A percentile compares a stretch with the other conserved stretches of the same genome.
Conservation (phyloP, 2,888 invertebrate species). For the Molorchus minor region DNA sequence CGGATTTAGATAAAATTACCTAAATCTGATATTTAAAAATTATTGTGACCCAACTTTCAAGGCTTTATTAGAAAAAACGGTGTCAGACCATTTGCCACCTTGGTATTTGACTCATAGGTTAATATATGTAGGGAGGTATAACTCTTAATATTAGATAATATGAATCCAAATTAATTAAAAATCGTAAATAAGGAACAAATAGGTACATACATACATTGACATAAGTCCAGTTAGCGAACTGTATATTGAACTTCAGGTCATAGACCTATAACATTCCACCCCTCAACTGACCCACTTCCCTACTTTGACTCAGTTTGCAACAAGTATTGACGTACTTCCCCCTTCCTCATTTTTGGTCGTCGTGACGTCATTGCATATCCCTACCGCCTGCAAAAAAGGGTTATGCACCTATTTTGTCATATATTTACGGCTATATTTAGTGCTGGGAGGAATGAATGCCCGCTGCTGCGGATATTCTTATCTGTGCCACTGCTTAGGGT, state of each 20-base stretch:
- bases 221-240: constrained; percentile 33
- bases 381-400: constrained; percentile 16
- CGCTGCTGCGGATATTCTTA: background rate
- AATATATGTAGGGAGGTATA: too few relatives aligned
- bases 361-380: constrained; percentile 61
- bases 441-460: background rate
- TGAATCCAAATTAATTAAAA: too few relatives aligned
- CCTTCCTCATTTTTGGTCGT: constrained; percentile 48
- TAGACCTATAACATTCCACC: constrained; percentile 51
- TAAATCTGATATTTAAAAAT: too few relatives aligned
- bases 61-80: too few relatives aligned
- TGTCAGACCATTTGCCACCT: too few relatives aligned
- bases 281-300: constrained; percentile 60
- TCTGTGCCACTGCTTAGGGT: background rate
- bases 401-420: constrained; percentile 17
- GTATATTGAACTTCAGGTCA: constrained; percentile 57
- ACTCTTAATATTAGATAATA: too few relatives aligned
- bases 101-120: too few relatives aligned
- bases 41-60: too few relatives aligned
- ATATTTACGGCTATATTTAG: constrained; percentile 20
- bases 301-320: constrained; percentile 64
- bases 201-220: constrained; percentile 44
- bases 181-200: too few relatives aligned
- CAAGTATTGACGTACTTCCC: constrained; percentile 63
- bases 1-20: too few relatives aligned